A percentile compares a stretch with the other conserved stretches of the same genome.
Conservation (phyloP, 2,113 vertebrate species). For the Mastomys coucha region DNA sequence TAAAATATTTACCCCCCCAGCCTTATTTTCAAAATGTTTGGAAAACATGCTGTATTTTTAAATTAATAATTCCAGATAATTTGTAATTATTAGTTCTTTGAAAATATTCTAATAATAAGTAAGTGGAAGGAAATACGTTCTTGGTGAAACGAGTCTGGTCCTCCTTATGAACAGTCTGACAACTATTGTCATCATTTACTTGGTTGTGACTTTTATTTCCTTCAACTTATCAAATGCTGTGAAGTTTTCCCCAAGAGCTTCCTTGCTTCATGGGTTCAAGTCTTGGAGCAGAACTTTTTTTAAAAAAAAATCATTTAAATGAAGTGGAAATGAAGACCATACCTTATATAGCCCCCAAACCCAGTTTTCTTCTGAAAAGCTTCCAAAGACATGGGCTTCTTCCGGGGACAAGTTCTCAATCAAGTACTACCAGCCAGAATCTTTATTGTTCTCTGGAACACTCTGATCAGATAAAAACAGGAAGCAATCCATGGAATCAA, state of each 20-base stretch:
- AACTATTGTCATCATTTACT: neutral
- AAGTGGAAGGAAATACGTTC: neutral
- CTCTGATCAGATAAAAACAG: neutral
- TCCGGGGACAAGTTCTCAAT: neutral
- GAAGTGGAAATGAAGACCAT: neutral
- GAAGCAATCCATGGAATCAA: neutral
- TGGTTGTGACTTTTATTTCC: neutral
- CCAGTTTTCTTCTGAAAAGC: neutral
- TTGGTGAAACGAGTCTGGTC: neutral
- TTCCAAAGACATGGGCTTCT: neutral
- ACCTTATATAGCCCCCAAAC: neutral
- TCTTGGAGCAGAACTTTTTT: neutral
- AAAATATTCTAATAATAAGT: neutral
- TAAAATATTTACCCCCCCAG: neutral
- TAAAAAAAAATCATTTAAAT: conserved; percentile 52
- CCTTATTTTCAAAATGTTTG: neutral
- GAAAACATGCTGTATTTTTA: neutral
- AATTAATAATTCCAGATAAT: neutral
- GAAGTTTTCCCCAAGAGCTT: neutral
- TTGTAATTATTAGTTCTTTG: neutral
- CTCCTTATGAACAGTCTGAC: neutral
- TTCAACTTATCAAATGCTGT: neutral
- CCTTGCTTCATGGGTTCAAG: neutral
- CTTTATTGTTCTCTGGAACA: neutral
- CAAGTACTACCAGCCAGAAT: neutral